Percentiles rank a stretch among this genome's conserved stretches.
These are phyloP conservation scores for Channallabes apus DNA, from an alignment of 2,797 vertebrate species.

Conservation along the genomic window DNA sequence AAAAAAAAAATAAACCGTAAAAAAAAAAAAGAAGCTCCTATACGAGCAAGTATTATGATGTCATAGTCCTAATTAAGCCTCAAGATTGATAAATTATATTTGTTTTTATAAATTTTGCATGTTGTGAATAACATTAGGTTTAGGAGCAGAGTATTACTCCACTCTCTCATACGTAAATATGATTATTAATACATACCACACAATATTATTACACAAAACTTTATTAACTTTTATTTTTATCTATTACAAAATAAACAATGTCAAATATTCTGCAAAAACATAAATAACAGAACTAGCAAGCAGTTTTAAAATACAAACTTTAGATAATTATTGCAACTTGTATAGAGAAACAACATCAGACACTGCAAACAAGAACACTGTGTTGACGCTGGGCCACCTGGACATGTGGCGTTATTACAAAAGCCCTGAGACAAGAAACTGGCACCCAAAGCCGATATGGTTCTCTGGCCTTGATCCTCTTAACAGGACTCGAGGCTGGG, in stretches of 20 bases:
- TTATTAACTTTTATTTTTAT: slow-evolving; percentile 32
- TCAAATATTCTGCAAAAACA: slow-evolving; percentile 18
- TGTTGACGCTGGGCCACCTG: not conserved
- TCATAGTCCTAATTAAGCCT: not conserved
- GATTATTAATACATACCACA: not conserved
- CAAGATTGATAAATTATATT: not conserved
- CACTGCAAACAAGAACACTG: not conserved
- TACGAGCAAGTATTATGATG: not conserved
- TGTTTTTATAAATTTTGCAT: not conserved
- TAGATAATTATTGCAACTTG: slow-evolving; percentile 6
- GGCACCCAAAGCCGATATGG: not conserved
- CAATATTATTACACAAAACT: not conserved
- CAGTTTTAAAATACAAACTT: slow-evolving; percentile 5
- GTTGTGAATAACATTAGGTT: not conserved
- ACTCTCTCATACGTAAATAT: not conserved
- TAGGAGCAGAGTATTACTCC: not conserved
- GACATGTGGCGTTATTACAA: not conserved
- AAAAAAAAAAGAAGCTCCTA: not conserved
- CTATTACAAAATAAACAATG: slow-evolving; percentile 32
- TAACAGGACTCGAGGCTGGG: not conserved
- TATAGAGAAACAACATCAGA: not conserved
- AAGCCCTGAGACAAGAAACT: slow-evolving; percentile 35
- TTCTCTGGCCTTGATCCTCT: not conserved
- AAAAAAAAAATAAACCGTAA: not conserved
- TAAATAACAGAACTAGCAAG: slow-evolving; percentile 21